Conservation (phyloP, 1,140 invertebrate genomes). For the Drosophila murphyi region DNA sequence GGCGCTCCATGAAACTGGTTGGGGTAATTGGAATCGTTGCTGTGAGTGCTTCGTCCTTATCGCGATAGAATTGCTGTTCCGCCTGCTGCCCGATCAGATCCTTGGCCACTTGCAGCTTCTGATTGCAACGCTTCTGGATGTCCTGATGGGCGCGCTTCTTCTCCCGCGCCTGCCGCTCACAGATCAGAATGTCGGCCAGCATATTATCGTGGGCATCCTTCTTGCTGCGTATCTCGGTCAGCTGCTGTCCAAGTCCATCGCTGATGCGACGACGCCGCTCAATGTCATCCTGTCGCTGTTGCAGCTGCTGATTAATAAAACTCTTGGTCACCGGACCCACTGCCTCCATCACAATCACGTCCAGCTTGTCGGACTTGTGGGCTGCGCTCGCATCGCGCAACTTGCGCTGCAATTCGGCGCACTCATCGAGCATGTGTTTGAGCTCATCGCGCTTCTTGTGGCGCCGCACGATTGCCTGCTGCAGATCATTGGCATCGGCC, state of each 20-base stretch:
- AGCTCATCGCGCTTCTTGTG: conserved; percentile 32
- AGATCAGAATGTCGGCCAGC: conserved; percentile 46
- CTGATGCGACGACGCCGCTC: conserved; percentile 45
- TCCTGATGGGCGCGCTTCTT: conserved; percentile 25
- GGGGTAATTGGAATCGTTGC: conserved; percentile 23
- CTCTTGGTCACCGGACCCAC: conserved; percentile 37
- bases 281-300: conserved; percentile 7
- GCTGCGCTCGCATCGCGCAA: neutral
- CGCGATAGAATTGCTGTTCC: conserved; percentile 52
- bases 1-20: conserved; percentile 64
- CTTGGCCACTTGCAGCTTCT: conserved; percentile 48
- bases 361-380: conserved; percentile 10
- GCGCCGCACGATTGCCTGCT: conserved; percentile 3
- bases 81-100: conserved; percentile 49
- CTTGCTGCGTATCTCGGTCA: conserved; percentile 40
- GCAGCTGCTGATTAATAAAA: conserved; percentile 4
- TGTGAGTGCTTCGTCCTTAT: conserved; percentile 23
- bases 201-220: conserved; percentile 50
- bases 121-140: conserved; percentile 15
- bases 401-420: conserved; percentile 18
- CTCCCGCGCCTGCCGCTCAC: conserved; percentile 49
- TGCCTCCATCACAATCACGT: conserved; percentile 54
- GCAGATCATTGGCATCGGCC: conserved; percentile 15
- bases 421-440: conserved; percentile 41
- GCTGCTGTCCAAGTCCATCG: conserved; percentile 34